phyloP scores from a whole-genome alignment of 1,140 invertebrate genomes.

The Wasmannia auropunctata region DNA sequence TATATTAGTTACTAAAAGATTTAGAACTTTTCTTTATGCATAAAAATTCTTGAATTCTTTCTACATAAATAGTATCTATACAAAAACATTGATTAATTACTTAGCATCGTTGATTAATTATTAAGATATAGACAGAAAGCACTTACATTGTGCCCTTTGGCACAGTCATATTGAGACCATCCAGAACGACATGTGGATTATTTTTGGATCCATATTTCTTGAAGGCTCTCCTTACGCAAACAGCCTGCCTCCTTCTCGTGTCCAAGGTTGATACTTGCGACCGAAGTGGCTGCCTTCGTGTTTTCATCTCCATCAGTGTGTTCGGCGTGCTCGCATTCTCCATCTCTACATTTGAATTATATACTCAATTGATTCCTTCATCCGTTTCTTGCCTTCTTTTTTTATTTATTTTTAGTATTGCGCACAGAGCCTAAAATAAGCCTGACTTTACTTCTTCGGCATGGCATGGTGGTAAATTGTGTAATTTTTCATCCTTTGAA shows the following conservation, averaged over 20 bases:
- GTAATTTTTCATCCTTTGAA: background rate
- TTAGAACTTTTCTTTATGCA: background rate
- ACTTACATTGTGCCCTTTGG: conserved; percentile 96
- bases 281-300: conserved; percentile 82
- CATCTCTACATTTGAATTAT: conserved; percentile 69
- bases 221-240: conserved; percentile 92
- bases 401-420: background rate
- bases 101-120: background rate
- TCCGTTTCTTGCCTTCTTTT: background rate
- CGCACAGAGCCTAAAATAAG: background rate
- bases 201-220: conserved; percentile 94
- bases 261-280: conserved; percentile 90
- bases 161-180: conserved; percentile 95
- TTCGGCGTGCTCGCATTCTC: conserved; percentile 68
- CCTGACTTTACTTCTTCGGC: background rate
- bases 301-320: conserved; percentile 81
- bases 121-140: background rate
- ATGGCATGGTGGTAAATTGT: background rate
- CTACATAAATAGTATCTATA: background rate
- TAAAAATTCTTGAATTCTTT: background rate
- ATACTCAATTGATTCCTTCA: background rate
- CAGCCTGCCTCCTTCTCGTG: conserved; percentile 90
- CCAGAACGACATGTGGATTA: conserved; percentile 94
- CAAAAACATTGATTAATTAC: conserved; percentile 3
- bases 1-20: background rate